Evolutionary conservation across 2,113 vertebrate species (phyloP).

Genomic region (Toxotes jaculatrix): DNA sequence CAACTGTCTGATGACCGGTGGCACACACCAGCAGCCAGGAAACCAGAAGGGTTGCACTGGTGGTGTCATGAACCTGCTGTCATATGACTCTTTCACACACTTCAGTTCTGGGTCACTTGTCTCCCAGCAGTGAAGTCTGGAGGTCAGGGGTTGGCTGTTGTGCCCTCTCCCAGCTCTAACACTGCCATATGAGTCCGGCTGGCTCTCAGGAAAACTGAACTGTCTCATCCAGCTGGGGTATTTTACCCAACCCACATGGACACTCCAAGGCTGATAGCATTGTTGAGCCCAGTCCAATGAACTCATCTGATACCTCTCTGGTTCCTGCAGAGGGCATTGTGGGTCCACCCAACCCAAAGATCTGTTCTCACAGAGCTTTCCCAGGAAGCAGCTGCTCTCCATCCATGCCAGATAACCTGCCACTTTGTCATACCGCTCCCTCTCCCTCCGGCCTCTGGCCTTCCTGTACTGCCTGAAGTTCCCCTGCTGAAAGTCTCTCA

Average conservation of each 20-base stretch:
- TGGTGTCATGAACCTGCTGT: constrained; percentile 28
- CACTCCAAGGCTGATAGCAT: constrained; percentile 8
- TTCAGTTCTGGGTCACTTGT: not conserved
- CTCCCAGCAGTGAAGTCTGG: not conserved
- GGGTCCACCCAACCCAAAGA: constrained; percentile 21
- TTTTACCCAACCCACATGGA: constrained; percentile 2
- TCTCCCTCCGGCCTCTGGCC: constrained; percentile 54
- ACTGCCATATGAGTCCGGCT: not conserved
- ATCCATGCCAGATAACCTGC: constrained; percentile 2
- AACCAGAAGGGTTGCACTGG: not conserved
- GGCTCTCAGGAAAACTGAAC: not conserved
- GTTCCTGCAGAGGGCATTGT: constrained; percentile 48
- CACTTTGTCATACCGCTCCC: constrained; percentile 16
- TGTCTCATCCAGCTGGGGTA: not conserved
- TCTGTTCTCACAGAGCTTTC: not conserved
- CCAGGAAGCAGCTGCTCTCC: constrained; percentile 8
- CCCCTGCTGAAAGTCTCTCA: constrained; percentile 49
- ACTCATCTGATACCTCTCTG: constrained; percentile 7
- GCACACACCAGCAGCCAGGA: constrained; percentile 28
- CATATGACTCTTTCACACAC: constrained; percentile 20
- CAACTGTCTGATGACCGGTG: constrained; percentile 10
- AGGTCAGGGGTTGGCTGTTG: constrained; percentile 8
- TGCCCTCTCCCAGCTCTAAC: constrained; percentile 7
- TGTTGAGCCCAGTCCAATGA: constrained; percentile 10
- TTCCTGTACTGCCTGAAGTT: constrained; percentile 73